Percentiles rank a stretch among this genome's conserved stretches.
Conservation (phyloP, 2,113 vertebrate species). For the Elgaria multicarinata region DNA sequence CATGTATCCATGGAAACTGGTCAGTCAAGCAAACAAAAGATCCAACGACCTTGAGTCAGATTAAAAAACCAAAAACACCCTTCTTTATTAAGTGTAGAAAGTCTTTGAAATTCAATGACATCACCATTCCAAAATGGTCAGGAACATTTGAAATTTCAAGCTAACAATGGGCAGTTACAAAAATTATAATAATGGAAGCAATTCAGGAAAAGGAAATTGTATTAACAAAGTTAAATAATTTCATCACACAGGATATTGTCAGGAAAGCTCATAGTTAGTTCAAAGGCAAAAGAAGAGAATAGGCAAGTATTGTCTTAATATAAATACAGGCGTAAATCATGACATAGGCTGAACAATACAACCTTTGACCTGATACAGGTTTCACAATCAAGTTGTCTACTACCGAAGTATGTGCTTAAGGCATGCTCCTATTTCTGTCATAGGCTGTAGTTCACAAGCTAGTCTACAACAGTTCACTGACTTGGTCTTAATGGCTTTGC, state of each 20-base stretch:
- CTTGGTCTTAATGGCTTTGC: neutral
- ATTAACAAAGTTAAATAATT: neutral
- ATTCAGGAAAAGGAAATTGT: neutral
- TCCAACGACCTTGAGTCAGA: constrained; percentile 23
- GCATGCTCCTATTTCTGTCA: neutral
- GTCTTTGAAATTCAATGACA: neutral
- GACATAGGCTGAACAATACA: neutral
- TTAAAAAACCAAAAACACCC: neutral
- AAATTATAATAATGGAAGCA: neutral
- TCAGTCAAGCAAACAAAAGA: constrained; percentile 28
- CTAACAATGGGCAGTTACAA: neutral
- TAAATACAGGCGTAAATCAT: neutral
- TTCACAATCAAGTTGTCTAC: neutral
- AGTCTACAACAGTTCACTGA: neutral
- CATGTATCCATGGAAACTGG: constrained; percentile 32
- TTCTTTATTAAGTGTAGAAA: neutral
- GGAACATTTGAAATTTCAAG: neutral
- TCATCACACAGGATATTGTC: neutral
- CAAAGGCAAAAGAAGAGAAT: neutral
- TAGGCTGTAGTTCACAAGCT: neutral
- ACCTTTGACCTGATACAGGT: neutral
- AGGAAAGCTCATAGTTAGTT: neutral
- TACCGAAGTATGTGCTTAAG: neutral
- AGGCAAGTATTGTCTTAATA: neutral
- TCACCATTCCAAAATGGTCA: neutral